Base-by-base conservation (phyloP, 1,140 invertebrate genomes). In the Anastatus disparis region DNA sequence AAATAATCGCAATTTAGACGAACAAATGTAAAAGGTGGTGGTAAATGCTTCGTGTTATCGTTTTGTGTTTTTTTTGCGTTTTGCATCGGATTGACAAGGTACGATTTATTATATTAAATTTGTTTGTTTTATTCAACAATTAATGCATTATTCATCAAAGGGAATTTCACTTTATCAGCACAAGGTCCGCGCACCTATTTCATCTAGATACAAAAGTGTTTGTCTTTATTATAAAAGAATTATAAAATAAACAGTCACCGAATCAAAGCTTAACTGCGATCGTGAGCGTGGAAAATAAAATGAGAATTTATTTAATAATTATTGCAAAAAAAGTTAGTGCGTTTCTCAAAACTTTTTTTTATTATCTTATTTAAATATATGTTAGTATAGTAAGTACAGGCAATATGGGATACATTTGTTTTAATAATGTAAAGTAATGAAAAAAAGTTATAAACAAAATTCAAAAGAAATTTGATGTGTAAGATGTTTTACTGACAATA, bases 321-420 rank as follows among this genome's bases (percentile, higher is more conserved):
- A 40, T 27, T 40, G 22, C 20, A 2, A 26, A 64, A 63, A n/a
- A 63, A 65, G 61, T 71, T 48, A 71, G 69, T 71, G 61, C 61
- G 69, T 71, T 71, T 71, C 61, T 71, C 69, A 10, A 63, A 55
- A 44, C n/a, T 55, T 48, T 58, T 38, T 22, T 20, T 17, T 56
- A 22, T 27, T 31, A 55, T 17, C n/a, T 31, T 10, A 40, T 20
- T 17, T 44, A 13, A 22, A 22, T 12, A 15, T 58, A 2, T 26
- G 2, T 58, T 24, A 1, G 24, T 44, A 24, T 29, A 44, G 22
- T 27, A 29, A 61, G 40, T 61, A 13, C 26, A 15, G 50, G n/a
- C 35, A 50, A 61, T n/a, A 27, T 48, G 26, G 59, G 42, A 61
- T 40, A 38, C n/a, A n/a, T n/a, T n/a, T n/a, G n/a, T n/a, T n/a